Percentiles rank a stretch among this genome's conserved stretches.
Conservation (phyloP, 2,888 invertebrate species). For the Scrobipalpa costella region DNA sequence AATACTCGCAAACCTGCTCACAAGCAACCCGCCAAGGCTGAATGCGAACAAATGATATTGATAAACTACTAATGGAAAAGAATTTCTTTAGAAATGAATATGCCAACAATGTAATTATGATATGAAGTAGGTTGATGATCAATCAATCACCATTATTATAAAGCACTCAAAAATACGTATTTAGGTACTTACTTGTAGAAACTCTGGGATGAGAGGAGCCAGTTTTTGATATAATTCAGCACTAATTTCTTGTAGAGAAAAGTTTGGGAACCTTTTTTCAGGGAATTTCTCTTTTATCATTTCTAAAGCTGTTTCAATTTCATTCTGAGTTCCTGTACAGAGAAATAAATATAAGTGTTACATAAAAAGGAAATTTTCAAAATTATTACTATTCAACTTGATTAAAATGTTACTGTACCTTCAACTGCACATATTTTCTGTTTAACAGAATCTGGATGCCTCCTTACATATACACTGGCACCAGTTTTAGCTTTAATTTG, state of each 20-base stretch:
- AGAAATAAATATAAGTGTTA: slow-evolving; percentile 33
- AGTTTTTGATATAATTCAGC: slow-evolving; percentile 76
- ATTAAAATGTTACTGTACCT: slow-evolving; percentile 70
- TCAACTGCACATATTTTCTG: slow-evolving; percentile 92
- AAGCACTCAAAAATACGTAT: background rate
- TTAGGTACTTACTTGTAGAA: slow-evolving; percentile 76
- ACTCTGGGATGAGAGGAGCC: slow-evolving; percentile 77
- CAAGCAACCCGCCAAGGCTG: slow-evolving; percentile 2
- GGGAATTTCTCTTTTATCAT: slow-evolving; percentile 94
- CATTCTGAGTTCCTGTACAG: slow-evolving; percentile 84
- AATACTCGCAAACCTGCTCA: slow-evolving; percentile 40
- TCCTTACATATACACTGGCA: slow-evolving; percentile 89
- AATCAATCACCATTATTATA: background rate
- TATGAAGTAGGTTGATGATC: background rate
- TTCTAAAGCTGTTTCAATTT: slow-evolving; percentile 90
- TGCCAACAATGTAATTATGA: background rate
- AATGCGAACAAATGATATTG: background rate
- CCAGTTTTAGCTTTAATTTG: slow-evolving; percentile 89
- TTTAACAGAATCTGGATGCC: slow-evolving; percentile 87
- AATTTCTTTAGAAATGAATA: too few species aligned
- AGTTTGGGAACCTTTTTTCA: slow-evolving; percentile 87
- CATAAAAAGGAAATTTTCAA: background rate
- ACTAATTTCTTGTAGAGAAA: slow-evolving; percentile 85
- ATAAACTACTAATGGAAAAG: too few species aligned
- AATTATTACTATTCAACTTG: background rate